Evolutionary conservation across 2,888 invertebrate genomes (phyloP).

Genomic region (Crossocerus cetratus): DNA sequence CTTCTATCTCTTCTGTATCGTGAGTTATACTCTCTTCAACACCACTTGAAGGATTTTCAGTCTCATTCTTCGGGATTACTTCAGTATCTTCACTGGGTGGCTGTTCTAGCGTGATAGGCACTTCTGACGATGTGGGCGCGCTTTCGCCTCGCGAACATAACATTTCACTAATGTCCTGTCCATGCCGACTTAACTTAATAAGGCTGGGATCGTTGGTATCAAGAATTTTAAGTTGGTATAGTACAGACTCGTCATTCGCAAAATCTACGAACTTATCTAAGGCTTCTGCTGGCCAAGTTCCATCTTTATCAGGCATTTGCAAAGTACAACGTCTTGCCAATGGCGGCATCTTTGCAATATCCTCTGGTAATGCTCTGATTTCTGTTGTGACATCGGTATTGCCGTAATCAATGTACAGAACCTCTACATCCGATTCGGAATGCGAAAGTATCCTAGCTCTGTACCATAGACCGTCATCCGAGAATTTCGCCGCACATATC

Average conservation of each 20-base stretch:
- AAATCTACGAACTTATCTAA: constrained; percentile 83
- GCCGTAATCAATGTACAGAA: constrained; percentile 85
- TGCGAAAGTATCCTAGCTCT: constrained; percentile 81
- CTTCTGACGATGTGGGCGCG: background rate
- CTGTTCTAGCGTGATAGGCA: too few species aligned
- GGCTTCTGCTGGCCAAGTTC: constrained; percentile 83
- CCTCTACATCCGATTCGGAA: constrained; percentile 80
- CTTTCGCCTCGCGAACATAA: constrained; percentile 78
- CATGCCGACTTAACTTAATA: constrained; percentile 81
- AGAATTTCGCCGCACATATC: constrained; percentile 83
- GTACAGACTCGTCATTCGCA: constrained; percentile 83
- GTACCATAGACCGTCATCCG: constrained; percentile 84
- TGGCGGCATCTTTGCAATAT: constrained; percentile 80
- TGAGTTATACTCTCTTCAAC: too few species aligned
- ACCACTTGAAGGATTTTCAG: too few species aligned
- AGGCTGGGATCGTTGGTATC: constrained; percentile 83
- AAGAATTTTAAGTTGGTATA: constrained; percentile 84
- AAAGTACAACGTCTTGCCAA: constrained; percentile 82
- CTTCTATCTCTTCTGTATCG: too few species aligned
- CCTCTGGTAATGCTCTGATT: constrained; percentile 80
- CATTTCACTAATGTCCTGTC: constrained; percentile 82
- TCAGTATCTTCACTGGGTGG: too few species aligned
- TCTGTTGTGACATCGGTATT: constrained; percentile 81
- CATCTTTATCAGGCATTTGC: constrained; percentile 80
- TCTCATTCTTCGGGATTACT: too few species aligned